Evolutionary conservation across 2,888 invertebrate species (phyloP).

Genomic region (Aporophyla lueneburgensis): DNA sequence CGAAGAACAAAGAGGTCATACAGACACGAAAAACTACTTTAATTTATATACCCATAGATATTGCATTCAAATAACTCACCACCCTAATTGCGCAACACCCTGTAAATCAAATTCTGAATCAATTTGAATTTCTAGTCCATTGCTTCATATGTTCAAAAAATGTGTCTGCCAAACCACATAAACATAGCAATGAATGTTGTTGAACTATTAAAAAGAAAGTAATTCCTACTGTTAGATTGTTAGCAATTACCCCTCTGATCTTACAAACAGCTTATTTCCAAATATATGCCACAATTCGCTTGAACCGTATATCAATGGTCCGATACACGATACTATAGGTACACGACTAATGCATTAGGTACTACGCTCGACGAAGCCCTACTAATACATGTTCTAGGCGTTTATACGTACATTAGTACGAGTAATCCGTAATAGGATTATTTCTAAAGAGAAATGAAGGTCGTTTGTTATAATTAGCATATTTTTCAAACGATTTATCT

Average conservation of each 20-base stretch:
- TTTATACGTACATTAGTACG: constrained; percentile 33
- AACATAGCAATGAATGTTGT: too few relatives aligned
- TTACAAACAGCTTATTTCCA: background rate
- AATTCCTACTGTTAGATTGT: too few relatives aligned
- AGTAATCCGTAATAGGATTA: constrained; percentile 64
- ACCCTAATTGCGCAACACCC: too few relatives aligned
- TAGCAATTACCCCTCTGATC: background rate
- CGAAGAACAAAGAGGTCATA: background rate
- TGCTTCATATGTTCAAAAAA: too few relatives aligned
- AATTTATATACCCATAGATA: background rate
- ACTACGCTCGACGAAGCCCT: constrained; percentile 64
- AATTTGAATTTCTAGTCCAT: too few relatives aligned
- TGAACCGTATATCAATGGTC: constrained; percentile 46
- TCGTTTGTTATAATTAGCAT: constrained; percentile 35
- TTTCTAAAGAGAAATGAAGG: constrained; percentile 46
- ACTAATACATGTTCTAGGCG: constrained; percentile 53
- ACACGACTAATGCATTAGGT: constrained; percentile 72
- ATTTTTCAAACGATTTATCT: constrained; percentile 38
- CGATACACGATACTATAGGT: constrained; percentile 46
- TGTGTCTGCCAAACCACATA: too few relatives aligned
- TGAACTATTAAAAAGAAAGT: too few relatives aligned
- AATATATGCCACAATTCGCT: constrained; percentile 30
- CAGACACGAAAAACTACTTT: background rate
- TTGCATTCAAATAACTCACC: background rate
- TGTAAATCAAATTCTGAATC: too few relatives aligned